phyloP scores from a whole-genome alignment of 2,113 vertebrate species.

The Malaclemys terrapin region DNA sequence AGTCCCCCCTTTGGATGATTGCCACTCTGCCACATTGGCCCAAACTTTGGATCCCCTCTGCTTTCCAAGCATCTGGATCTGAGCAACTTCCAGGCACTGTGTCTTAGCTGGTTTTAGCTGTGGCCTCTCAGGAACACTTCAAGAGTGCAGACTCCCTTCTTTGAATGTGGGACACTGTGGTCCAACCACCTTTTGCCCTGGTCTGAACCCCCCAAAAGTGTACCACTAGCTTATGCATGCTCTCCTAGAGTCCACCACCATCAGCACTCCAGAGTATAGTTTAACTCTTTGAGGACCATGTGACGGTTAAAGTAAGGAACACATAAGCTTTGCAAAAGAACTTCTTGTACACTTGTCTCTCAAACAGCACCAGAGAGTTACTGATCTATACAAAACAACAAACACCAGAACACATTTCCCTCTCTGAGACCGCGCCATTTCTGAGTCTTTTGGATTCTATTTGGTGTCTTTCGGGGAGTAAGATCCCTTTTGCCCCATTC shows the following conservation, averaged over 20 bases:
- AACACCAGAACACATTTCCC: neutral
- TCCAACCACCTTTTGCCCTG: too few species aligned
- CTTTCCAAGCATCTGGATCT: neutral
- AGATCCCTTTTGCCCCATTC: neutral
- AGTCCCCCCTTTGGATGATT: neutral
- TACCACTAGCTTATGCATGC: neutral
- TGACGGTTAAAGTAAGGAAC: neutral
- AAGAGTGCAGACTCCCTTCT: neutral
- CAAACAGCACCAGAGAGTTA: neutral
- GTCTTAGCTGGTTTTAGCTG: neutral
- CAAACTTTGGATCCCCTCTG: neutral
- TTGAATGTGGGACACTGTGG: neutral
- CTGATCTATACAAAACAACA: neutral
- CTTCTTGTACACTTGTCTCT: neutral
- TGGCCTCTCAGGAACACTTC: neutral
- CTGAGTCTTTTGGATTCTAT: neutral
- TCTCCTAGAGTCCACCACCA: neutral
- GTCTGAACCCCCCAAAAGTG: neutral
- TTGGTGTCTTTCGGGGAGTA: neutral
- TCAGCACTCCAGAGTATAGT: neutral
- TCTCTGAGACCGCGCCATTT: neutral
- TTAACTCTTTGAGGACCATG: neutral
- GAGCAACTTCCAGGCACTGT: neutral
- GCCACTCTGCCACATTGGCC: neutral
- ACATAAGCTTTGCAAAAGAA: slow-evolving; percentile 21